Conservation (phyloP, 2,113 vertebrate genomes). For the Gallinago media region DNA sequence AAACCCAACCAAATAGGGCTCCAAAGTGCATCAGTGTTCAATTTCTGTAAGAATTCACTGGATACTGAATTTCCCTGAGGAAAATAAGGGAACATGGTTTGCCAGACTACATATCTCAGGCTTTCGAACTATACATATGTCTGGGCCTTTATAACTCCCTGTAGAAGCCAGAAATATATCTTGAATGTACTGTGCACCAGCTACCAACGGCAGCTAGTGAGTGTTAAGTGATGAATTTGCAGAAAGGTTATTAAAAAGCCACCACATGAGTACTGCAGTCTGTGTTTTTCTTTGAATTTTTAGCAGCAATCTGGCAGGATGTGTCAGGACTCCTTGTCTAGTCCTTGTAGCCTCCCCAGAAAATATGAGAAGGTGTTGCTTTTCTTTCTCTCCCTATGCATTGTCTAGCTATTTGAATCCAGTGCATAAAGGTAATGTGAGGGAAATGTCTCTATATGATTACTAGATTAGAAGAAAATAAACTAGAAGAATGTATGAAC, state of each 20-base stretch:
- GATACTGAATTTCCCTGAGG: neutral
- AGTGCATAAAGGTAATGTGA: neutral
- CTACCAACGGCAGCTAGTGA: neutral
- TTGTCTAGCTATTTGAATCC: neutral
- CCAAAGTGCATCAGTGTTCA: neutral
- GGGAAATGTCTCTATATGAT: neutral
- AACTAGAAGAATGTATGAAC: neutral
- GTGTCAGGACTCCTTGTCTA: neutral
- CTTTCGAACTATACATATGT: neutral
- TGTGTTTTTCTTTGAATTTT: neutral
- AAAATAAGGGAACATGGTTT: neutral
- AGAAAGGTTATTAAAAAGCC: neutral
- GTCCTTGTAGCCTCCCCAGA: neutral
- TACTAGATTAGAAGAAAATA: neutral
- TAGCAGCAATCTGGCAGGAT: neutral
- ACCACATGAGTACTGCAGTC: neutral
- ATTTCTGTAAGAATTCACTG: neutral
- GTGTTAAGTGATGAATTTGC: neutral
- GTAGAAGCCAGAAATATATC: neutral
- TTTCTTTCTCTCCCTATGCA: neutral
- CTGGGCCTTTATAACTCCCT: neutral
- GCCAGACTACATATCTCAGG: neutral
- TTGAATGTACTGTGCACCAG: neutral
- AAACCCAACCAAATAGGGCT: neutral
- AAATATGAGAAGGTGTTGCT: neutral